Conservation (phyloP, 2,888 invertebrate genomes). For the Pheosia gnoma region DNA sequence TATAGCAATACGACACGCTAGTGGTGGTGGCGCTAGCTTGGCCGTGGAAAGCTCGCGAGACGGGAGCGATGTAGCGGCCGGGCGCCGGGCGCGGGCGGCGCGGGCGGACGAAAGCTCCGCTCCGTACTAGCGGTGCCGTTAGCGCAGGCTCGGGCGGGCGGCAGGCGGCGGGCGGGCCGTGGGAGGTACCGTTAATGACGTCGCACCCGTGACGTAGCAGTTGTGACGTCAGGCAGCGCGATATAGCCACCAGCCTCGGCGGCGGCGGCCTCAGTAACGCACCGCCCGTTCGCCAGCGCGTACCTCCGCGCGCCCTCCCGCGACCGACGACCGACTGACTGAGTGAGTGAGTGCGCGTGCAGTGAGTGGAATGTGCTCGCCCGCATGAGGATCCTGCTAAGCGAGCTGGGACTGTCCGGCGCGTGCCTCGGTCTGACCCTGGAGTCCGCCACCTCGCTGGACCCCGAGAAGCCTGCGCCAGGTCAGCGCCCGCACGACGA, state of each 20-base stretch:
- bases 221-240: conserved; percentile 81
- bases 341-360: conserved; percentile 81
- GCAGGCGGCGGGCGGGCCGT: conserved; percentile 79
- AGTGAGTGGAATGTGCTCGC: conserved; percentile 82
- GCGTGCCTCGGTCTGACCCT: conserved; percentile 82
- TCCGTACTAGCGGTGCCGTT: conserved; percentile 81
- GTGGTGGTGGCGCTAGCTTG: conserved; percentile 11
- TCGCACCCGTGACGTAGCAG: conserved; percentile 73
- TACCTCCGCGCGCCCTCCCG: conserved; percentile 73
- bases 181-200: conserved; percentile 84
- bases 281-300: conserved; percentile 79
- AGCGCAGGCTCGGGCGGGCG: conserved; percentile 83
- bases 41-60: conserved; percentile 34
- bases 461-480: conserved; percentile 80
- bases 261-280: conserved; percentile 84
- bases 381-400: conserved; percentile 85
- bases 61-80: conserved; percentile 46
- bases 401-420: conserved; percentile 83
- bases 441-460: conserved; percentile 80
- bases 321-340: conserved; percentile 63
- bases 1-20: not conserved
- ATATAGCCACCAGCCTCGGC: conserved; percentile 82
- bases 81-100: conserved; percentile 49
- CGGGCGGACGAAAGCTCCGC: conserved; percentile 74
- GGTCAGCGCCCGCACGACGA: conserved; percentile 81